Evolutionary conservation across 2,113 vertebrate genomes (phyloP), one percentile per base, ranked within the genome.

Genomic region (Nansenia antarctica): DNA sequence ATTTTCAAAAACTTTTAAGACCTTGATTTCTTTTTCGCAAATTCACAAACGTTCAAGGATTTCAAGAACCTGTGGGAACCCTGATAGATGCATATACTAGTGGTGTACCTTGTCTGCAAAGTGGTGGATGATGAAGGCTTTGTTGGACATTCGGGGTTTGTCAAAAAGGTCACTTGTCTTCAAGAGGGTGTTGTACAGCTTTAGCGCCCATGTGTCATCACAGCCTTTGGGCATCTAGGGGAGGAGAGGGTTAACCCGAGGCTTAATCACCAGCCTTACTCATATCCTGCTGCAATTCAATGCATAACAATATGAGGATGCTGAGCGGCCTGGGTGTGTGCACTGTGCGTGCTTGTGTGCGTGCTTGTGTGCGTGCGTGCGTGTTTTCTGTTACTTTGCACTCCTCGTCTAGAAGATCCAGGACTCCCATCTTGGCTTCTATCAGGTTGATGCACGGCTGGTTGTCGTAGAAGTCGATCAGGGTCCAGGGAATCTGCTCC

Each of bases 391-490:
- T 79, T 80, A 96, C 98, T 91, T 92, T 98, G 82, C 97, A 98
- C 83, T 99, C 97, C 69, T 99, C 97, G 82, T 99, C 98, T 77
- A 99, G 81, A 73, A 99, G 92, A 87, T 98, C 97, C 74, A 99
- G 86, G 79, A 99, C 45, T 2, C 98, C 98, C 87, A 99, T 79
- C 85, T 95, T 98, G 71, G 96, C 94, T 77, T 99, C 98, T 65
- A 99, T 99, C 62, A 99, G 94, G 80, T 96, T 94, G 79, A 98
- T 99, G 84, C 96, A 99, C 1, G 96, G 96, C 84, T 99, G 95
- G 88, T 99, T 99, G 88, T 99, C 98, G 0, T 94, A 97, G 86
- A 99, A 99, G 86, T 99, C 98, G 69, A 99, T 99, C 80, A 99
- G 83, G 5, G 96, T 97, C 97, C 97, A 99, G 0, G 96, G 94